Conservation (phyloP, 2,797 vertebrate species). For the Apodemus agrarius region DNA sequence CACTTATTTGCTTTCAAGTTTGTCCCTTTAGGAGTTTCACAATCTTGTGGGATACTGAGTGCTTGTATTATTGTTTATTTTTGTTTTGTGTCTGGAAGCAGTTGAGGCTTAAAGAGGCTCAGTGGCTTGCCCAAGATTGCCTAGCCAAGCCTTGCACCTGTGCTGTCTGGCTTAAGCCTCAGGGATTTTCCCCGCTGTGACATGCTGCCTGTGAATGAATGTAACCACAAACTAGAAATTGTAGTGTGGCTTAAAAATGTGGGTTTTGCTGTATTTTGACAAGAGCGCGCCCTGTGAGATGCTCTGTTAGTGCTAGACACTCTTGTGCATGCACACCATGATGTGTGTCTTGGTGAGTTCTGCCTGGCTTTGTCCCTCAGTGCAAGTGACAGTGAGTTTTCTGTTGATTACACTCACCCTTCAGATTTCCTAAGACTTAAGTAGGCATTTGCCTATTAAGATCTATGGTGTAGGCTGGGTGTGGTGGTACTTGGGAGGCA, state of each 20-base stretch:
- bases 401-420: background rate
- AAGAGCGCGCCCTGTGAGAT: background rate
- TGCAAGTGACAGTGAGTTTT: slow-evolving; percentile 4
- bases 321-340: background rate
- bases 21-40: slow-evolving; percentile 51
- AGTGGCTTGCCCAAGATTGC: slow-evolving; percentile 14
- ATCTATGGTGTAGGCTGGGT: background rate
- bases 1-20: slow-evolving; percentile 43
- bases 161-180: slow-evolving; percentile 61
- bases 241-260: slow-evolving; percentile 42
- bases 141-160: slow-evolving; percentile 46
- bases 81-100: slow-evolving; percentile 67
- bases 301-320: background rate
- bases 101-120: slow-evolving; percentile 46
- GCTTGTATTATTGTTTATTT: slow-evolving; percentile 65
- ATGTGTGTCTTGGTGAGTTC: background rate
- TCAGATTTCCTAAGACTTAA: slow-evolving; percentile 19
- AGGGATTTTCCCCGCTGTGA: slow-evolving; percentile 47
- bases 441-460: slow-evolving; percentile 33
- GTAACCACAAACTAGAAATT: slow-evolving; percentile 28
- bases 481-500: background rate
- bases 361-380: slow-evolving; percentile 9
- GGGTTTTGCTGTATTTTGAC: slow-evolving; percentile 42
- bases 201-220: slow-evolving; percentile 6
- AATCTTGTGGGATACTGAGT: slow-evolving; percentile 21